Percentiles rank a stretch among this genome's conserved stretches.
These are phyloP conservation scores for Chelonoidis abingdonii DNA, from an alignment of 2,113 vertebrate species.

Conservation along the genomic window DNA sequence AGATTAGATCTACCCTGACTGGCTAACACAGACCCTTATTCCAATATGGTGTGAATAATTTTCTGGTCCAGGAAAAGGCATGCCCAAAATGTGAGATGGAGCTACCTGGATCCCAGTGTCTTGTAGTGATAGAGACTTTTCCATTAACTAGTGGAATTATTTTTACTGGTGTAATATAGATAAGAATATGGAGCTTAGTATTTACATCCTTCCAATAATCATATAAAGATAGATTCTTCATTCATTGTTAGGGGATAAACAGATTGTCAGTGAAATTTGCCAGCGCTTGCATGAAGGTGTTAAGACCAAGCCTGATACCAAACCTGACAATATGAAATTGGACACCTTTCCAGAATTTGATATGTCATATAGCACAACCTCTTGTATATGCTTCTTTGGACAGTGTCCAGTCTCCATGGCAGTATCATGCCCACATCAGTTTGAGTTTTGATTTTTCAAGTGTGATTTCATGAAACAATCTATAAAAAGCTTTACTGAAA, in stretches of 20 bases:
- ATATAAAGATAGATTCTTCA: neutral
- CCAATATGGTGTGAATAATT: neutral
- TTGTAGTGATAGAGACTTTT: neutral
- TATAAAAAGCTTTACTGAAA: neutral
- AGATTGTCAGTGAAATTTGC: neutral
- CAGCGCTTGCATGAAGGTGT: neutral
- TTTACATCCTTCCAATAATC: too few species aligned
- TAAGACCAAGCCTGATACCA: constrained; percentile 2
- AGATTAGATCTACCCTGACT: neutral
- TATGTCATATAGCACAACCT: neutral
- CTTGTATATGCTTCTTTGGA: neutral
- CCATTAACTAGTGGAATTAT: neutral
- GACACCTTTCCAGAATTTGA: neutral
- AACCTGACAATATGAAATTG: neutral
- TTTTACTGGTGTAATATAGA: too few species aligned
- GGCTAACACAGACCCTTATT: neutral
- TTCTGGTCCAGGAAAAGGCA: neutral
- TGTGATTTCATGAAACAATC: constrained; percentile 17
- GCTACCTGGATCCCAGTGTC: neutral
- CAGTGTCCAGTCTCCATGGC: neutral
- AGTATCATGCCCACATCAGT: neutral
- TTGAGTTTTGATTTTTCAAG: constrained; percentile 12
- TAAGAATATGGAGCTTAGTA: too few species aligned
- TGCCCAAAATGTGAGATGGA: too few species aligned
- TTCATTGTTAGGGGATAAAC: neutral